Conservation (phyloP, 2,113 vertebrate genomes). For the Tringa solitaria region DNA sequence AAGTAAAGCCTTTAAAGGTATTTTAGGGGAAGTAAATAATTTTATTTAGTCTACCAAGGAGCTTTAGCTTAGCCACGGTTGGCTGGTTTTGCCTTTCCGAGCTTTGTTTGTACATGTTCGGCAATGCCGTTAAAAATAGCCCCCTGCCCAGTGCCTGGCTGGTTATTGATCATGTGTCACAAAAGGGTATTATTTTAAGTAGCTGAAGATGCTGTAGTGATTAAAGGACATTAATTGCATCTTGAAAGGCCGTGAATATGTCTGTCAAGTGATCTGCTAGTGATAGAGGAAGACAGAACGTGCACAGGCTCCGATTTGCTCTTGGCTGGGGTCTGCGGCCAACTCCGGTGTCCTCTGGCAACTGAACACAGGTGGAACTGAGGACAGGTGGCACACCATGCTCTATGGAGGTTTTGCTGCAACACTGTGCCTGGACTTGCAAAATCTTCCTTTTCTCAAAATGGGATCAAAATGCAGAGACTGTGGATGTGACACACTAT, state of each 20-base stretch:
- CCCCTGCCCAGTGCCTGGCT: neutral
- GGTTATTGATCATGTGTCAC: neutral
- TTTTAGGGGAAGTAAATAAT: neutral
- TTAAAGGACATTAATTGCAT: neutral
- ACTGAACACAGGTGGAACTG: fast-evolving
- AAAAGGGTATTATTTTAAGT: neutral
- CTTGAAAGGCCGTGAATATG: neutral
- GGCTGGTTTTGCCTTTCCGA: neutral
- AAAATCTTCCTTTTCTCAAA: neutral
- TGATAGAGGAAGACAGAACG: fast-evolving
- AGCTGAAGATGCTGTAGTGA: neutral
- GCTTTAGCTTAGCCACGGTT: neutral
- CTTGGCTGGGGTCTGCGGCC: neutral
- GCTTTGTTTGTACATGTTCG: neutral
- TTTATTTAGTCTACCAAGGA: neutral
- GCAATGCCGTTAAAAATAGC: neutral
- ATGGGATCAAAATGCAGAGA: neutral
- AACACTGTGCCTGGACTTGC: neutral
- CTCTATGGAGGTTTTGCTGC: neutral
- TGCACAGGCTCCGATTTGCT: neutral
- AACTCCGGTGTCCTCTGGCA: fast-evolving
- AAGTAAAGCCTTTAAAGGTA: neutral
- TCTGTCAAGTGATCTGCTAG: neutral
- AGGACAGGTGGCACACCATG: fast-evolving
- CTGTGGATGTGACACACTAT: neutral